Evolutionary conservation across 1,140 invertebrate genomes (phyloP), one percentile per base, ranked within the genome.

Genomic region (Formica exsecta): DNA sequence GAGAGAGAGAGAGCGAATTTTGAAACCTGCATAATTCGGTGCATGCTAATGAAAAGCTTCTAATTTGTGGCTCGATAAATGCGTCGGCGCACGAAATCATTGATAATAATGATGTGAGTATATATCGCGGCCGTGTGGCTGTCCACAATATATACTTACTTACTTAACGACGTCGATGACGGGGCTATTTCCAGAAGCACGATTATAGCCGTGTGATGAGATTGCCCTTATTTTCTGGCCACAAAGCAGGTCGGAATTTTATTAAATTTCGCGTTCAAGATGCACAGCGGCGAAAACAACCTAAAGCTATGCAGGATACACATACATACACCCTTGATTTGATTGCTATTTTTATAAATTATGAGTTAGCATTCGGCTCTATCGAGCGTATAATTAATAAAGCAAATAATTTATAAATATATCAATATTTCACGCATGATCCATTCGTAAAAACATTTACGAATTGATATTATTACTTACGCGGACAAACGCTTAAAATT

Each of bases 121-220:
- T 51, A 51, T 9, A n/a, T 57, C 64, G 16, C 36, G 48, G 51
- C 25, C 13, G 32, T 32, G 48, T 51, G 0, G 44, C 44, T 48
- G 44, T 48, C 44, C 44, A 48, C 13, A 13, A 51, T 51, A 51
- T 51, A 51, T 51, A 51, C 48, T 51, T 51, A 51, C 48, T 51
- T 51, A 54, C 51, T 57, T 61, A 61, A 73, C 51, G 66, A 32
- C 79, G 41, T n/a, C 16, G 79, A 73, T 19, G 79, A 83, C 54
- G n/a, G 66, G 51, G 32, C n/a, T 83, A 83, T 73, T 81, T 81
- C 29, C 68, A 73, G 79, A 83, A 44, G 38, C 48, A n/a, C 44
- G 32, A 57, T 80, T 80, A 80, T 29, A 70, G n/a, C 36, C 11
- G 36, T 38, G 68, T 38, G 68, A 73, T 44, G 38, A 61, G 54